A percentile compares a stretch with the other conserved stretches of the same genome.
These are phyloP conservation scores for Sturnira hondurensis DNA, from an alignment of 2,113 vertebrate species.

Conservation along the genomic window DNA sequence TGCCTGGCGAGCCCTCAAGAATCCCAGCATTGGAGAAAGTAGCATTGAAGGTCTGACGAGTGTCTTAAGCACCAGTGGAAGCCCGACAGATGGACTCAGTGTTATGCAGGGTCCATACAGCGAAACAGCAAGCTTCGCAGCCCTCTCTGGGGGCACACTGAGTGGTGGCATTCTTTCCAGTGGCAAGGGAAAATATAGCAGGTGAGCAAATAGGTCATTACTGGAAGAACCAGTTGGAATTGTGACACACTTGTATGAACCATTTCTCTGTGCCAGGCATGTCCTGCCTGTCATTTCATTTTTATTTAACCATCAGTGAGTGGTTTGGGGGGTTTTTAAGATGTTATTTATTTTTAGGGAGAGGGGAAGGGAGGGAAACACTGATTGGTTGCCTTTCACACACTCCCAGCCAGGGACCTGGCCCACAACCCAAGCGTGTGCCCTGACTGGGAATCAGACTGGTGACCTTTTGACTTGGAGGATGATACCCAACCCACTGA, in stretches of 20 bases:
- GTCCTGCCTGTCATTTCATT: not conserved
- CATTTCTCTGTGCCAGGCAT: constrained; percentile 4
- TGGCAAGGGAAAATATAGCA: constrained; percentile 92
- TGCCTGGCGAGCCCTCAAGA: constrained; percentile 97
- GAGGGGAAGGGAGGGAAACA: no score
- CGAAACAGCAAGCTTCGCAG: constrained; percentile 93
- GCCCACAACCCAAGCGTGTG: no score
- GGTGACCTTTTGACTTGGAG: no score
- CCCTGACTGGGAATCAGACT: no score
- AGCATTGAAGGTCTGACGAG: constrained; percentile 95
- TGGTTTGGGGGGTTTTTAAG: not conserved
- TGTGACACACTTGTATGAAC: not conserved
- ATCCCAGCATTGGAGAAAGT: constrained; percentile 96
- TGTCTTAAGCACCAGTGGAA: constrained; percentile 95
- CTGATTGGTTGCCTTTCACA: no score
- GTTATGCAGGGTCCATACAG: constrained; percentile 91
- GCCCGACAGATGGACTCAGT: constrained; percentile 88
- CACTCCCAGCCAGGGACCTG: no score
- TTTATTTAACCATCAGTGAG: not conserved
- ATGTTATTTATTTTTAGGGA: no score
- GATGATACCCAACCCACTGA: no score
- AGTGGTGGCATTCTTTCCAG: constrained; percentile 85
- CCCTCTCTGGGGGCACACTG: constrained; percentile 91
- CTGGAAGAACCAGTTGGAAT: not conserved
- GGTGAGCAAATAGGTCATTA: constrained; percentile 79